Evolutionary conservation across 2,888 invertebrate species (phyloP).

Genomic region (Unio pictorum): DNA sequence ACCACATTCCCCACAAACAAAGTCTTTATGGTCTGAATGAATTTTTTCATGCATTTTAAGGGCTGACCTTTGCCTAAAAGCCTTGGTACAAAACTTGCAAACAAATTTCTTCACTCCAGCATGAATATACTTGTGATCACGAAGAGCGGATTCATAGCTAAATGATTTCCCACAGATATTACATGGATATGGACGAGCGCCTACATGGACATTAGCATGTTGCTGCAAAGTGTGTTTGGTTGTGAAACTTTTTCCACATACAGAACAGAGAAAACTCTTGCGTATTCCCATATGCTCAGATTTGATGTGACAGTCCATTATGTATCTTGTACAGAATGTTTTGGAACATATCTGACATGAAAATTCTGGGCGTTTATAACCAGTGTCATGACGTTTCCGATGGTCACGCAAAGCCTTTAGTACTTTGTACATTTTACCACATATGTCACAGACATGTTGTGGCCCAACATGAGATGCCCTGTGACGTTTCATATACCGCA

Average conservation of each 20-base stretch:
- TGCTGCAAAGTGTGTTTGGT: constrained; percentile 56
- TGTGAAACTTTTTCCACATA: constrained; percentile 62
- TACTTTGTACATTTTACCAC: constrained; percentile 56
- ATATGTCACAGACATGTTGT: constrained; percentile 49
- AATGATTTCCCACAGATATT: constrained; percentile 57
- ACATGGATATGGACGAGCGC: constrained; percentile 54
- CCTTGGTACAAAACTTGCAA: constrained; percentile 66
- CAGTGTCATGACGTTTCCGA: constrained; percentile 43
- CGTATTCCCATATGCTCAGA: constrained; percentile 51
- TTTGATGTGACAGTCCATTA: constrained; percentile 46
- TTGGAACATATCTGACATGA: constrained; percentile 48
- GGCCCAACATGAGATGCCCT: constrained; percentile 35
- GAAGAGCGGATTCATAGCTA: constrained; percentile 55
- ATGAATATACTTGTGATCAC: constrained; percentile 65
- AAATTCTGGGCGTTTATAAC: constrained; percentile 40
- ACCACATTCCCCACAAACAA: constrained; percentile 68
- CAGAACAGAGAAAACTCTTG: constrained; percentile 52
- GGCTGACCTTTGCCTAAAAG: constrained; percentile 69
- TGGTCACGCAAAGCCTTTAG: constrained; percentile 49
- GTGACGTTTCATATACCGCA: constrained; percentile 50
- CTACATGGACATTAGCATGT: constrained; percentile 55
- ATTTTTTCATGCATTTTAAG: constrained; percentile 70
- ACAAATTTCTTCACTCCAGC: constrained; percentile 64
- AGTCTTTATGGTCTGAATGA: constrained; percentile 69
- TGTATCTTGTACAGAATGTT: constrained; percentile 44